These are phyloP conservation scores for Oceanites oceanicus DNA, from an alignment of 2,113 vertebrate genomes.

Conservation along the genomic window DNA sequence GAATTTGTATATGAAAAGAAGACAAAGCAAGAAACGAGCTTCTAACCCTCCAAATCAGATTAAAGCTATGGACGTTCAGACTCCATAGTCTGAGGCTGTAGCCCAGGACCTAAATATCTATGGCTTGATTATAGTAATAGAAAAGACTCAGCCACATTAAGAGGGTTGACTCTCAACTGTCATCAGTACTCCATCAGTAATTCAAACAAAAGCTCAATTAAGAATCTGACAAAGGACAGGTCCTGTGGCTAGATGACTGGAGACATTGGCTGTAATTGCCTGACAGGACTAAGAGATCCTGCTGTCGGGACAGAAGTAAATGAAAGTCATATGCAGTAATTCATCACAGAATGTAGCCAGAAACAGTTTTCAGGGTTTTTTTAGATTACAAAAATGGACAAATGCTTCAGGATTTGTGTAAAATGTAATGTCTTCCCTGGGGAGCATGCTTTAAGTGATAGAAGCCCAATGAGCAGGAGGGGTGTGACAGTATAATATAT, in stretches of 20 bases:
- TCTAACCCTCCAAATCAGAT: background rate
- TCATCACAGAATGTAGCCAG: background rate
- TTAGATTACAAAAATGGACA: background rate
- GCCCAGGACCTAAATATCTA: background rate
- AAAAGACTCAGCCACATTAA: background rate
- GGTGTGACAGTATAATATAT: background rate
- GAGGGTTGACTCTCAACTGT: background rate
- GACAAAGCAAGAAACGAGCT: background rate
- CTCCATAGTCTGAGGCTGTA: background rate
- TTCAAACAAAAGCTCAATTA: background rate
- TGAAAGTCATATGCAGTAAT: background rate
- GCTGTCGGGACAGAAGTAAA: background rate
- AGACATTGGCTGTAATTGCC: background rate
- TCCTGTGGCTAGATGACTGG: background rate
- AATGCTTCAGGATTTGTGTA: background rate
- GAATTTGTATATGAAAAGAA: background rate
- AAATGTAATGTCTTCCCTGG: background rate
- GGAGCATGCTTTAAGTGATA: background rate
- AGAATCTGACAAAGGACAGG: background rate
- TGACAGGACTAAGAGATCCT: background rate
- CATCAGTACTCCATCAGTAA: background rate
- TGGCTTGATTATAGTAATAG: background rate
- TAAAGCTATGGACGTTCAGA: background rate
- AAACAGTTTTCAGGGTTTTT: background rate
- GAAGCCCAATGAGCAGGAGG: background rate